A percentile compares a stretch with the other conserved stretches of the same genome.
Evolutionary conservation across 2,797 vertebrate genomes (phyloP).

Genomic region (Gobio occitaniae): DNA sequence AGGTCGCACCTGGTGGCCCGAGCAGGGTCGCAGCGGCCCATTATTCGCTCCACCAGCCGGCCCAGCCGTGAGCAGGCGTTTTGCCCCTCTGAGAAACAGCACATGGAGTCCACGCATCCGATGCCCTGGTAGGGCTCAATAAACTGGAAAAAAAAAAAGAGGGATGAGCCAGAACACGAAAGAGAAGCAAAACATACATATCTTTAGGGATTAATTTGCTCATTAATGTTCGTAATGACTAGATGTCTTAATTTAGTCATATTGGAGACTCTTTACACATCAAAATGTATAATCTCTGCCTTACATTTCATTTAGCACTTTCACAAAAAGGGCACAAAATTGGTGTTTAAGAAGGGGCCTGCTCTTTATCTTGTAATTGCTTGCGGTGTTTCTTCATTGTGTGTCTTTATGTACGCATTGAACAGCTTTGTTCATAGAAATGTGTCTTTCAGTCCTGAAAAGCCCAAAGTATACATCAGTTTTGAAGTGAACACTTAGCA

Average conservation of each 20-base stretch:
- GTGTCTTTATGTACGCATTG: background rate
- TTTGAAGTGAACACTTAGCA: background rate
- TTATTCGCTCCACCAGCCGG: conserved; percentile 91
- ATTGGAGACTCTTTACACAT: background rate
- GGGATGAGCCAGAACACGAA: conserved; percentile 3
- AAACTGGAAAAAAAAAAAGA: conserved; percentile 78
- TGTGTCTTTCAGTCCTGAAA: background rate
- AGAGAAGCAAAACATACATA: background rate
- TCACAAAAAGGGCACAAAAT: background rate
- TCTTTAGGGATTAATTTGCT: background rate
- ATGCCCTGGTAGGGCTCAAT: conserved; percentile 85
- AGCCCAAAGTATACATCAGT: background rate
- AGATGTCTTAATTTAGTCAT: background rate
- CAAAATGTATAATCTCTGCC: background rate
- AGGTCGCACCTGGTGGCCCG: conserved; percentile 85
- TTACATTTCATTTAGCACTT: background rate
- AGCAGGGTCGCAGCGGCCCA: conserved; percentile 82
- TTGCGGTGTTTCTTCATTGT: background rate
- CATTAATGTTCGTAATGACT: background rate
- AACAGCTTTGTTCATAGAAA: background rate
- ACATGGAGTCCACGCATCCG: conserved; percentile 98
- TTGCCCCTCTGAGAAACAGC: conserved; percentile 93
- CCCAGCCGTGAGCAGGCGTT: conserved; percentile 88
- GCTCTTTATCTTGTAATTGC: background rate
- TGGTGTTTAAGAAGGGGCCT: background rate